Conservation (phyloP, 2,113 vertebrate genomes). For the Laticauda colubrina region DNA sequence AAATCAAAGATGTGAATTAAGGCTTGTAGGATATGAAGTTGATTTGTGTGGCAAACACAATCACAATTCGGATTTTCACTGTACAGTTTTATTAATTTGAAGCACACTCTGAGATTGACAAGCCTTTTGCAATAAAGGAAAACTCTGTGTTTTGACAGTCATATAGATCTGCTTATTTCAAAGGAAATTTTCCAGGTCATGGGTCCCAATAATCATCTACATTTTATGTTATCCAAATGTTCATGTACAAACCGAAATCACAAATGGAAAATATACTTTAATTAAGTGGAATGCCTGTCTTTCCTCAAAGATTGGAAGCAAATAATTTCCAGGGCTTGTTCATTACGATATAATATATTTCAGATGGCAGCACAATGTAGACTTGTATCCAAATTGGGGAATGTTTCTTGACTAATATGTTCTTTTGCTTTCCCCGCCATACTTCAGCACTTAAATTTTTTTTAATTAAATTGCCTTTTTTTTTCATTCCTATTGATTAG, state of each 20-base stretch:
- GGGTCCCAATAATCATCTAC: slow-evolving; percentile 28
- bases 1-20: not conserved
- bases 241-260: slow-evolving; percentile 50
- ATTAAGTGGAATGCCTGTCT: slow-evolving; percentile 44
- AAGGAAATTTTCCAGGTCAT: not conserved
- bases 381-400: slow-evolving; percentile 69
- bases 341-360: slow-evolving; percentile 71
- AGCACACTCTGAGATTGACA: too few relatives aligned
- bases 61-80: not conserved
- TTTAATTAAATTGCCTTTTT: slow-evolving; percentile 71
- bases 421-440: slow-evolving; percentile 61
- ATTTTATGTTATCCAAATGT: slow-evolving; percentile 53
- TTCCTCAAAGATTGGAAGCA: slow-evolving; percentile 58
- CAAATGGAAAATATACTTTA: slow-evolving; percentile 44
- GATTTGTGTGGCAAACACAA: not conserved
- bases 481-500: slow-evolving; percentile 63
- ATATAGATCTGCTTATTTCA: not conserved
- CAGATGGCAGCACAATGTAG: slow-evolving; percentile 73
- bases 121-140: not conserved
- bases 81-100: not conserved
- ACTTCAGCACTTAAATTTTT: slow-evolving; percentile 72
- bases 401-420: slow-evolving; percentile 62
- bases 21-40: not conserved
- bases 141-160: not conserved
- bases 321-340: slow-evolving; percentile 69